Evolutionary conservation across 2,113 vertebrate species (phyloP).

Genomic region (Trinectes maculatus): DNA sequence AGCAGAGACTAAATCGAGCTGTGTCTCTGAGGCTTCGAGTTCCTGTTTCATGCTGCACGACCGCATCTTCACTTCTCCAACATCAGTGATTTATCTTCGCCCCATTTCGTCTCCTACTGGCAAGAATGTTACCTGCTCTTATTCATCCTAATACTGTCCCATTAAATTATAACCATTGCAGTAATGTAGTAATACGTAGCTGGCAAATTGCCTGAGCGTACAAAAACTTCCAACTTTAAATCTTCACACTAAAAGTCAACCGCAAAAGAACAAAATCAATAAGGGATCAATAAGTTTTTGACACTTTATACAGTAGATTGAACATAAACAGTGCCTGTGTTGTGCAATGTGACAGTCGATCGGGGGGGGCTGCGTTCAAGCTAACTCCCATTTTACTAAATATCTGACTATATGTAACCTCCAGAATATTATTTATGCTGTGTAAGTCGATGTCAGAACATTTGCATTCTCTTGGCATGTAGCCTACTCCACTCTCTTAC

Average conservation of each 20-base stretch:
- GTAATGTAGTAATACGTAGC: neutral
- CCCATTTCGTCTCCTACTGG: neutral
- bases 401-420: no score
- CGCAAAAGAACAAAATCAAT: no score
- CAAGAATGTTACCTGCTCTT: neutral
- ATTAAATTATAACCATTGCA: neutral
- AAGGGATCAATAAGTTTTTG: no score
- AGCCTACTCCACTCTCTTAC: neutral
- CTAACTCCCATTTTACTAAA: no score
- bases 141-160: neutral
- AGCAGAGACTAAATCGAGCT: constrained; percentile 38
- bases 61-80: constrained; percentile 22
- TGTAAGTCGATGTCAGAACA: no score
- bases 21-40: constrained; percentile 29
- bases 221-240: no score
- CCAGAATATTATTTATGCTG: neutral
- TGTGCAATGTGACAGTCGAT: no score
- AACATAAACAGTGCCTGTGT: no score
- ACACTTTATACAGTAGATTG: no score
- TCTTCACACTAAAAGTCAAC: no score
- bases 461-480: no score
- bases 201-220: neutral
- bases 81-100: neutral
- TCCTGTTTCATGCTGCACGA: constrained; percentile 5
- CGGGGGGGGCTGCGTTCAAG: no score